Evolutionary conservation across 2,888 invertebrate genomes (phyloP).

Genomic region (Macaria notata): DNA sequence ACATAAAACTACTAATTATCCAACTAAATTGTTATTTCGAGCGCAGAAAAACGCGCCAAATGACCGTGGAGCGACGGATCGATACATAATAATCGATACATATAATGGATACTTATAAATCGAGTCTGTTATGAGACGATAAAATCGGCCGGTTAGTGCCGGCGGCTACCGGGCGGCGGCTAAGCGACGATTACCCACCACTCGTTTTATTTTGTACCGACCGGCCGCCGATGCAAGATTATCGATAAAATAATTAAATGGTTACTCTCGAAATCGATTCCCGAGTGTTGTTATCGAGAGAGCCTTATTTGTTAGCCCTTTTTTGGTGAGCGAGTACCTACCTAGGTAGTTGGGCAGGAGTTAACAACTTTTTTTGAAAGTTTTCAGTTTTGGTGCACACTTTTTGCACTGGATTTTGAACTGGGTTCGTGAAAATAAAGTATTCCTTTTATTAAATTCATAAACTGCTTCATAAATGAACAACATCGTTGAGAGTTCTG

Average conservation of each 20-base stretch:
- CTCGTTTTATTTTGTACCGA: conserved; percentile 68
- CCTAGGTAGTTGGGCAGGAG: conserved; percentile 42
- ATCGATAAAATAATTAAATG: conserved; percentile 83
- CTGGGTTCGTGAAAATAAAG: no score
- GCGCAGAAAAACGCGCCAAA: conserved; percentile 64
- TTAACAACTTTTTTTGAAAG: conserved; percentile 14
- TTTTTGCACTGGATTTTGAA: no score
- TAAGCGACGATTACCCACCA: conserved; percentile 78
- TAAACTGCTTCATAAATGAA: no score
- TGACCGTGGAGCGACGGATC: conserved; percentile 74
- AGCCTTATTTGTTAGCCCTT: conserved; percentile 70
- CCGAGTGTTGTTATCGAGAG: conserved; percentile 79
- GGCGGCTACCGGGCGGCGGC: conserved; percentile 79
- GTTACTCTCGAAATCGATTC: conserved; percentile 82
- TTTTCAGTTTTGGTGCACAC: not conserved
- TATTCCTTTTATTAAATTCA: no score
- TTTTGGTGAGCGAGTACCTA: conserved; percentile 56
- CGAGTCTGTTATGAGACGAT: conserved; percentile 80
- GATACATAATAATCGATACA: conserved; percentile 75
- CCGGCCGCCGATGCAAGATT: conserved; percentile 75
- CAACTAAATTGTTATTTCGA: conserved; percentile 55
- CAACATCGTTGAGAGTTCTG: no score
- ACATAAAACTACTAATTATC: conserved; percentile 45
- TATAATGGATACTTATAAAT: conserved; percentile 82
- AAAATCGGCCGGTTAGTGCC: conserved; percentile 75